Evolutionary conservation across 2,113 vertebrate species (phyloP), one percentile per base, ranked within the genome.

Genomic region (Leptosomus discolor): DNA sequence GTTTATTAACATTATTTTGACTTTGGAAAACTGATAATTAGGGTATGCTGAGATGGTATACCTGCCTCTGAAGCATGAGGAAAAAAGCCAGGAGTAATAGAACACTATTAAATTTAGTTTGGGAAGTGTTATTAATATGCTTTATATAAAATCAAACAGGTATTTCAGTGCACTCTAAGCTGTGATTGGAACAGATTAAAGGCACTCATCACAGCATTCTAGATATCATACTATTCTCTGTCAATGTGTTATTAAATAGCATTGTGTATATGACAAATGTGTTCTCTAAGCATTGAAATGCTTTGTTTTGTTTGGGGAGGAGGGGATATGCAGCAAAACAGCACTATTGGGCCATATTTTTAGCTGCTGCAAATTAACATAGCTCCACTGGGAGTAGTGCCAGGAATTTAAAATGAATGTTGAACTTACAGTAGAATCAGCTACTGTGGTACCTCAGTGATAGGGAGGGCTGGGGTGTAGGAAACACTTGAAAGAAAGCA

Each of bases 361-460:
- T 96, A 95, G 94, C 77, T 87, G 64, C 73, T 96, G 60, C 43
- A 96, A 91, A 96, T 96, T 92, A 96, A 79, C 89, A 94, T 85
- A 96, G 10, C 74, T 96, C 93, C 73, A 92, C 93, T 92, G 93
- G 96, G 95, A 97, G 61, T 6, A 87, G 56, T 78, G 93, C 96
- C 94, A 96, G 91, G 76, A 95, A 96, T 95, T 92, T 78, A 36
- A 96, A 96, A 97, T 95, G 60, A 87, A 68, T 90, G 77, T 79
- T 96, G 87, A 96, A 96, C 92, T 96, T 95, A 82, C 73, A 88
- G 90, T 68, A 91, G 87, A 95, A 91, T 82, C 74, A 92, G 74
- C 95, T 95, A 90, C 92, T 85, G 84, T 88, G 77, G 81, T 82
- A 81, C 69, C 93, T 93, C 65, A 85, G 5, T 64, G 86, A 85